Conservation (phyloP, 92 coral and sea anemone genomes). For the Zoanthus gigantus region DNA sequence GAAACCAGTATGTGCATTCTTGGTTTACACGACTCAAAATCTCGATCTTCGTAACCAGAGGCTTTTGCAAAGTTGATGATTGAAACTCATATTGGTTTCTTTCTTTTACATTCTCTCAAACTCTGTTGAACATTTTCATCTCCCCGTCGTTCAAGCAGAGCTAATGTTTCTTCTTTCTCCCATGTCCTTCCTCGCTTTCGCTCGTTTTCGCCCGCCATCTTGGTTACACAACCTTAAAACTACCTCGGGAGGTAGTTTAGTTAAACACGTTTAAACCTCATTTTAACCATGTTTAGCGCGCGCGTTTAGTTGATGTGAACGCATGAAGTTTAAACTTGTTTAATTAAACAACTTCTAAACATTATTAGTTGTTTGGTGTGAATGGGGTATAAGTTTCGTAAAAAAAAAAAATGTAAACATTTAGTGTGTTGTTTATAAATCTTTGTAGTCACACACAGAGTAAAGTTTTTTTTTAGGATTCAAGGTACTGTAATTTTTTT, state of each 20-base stretch:
- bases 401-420: too few species aligned
- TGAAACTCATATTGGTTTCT: constrained; percentile 10
- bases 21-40: not conserved
- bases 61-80: not conserved
- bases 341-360: constrained; percentile 53
- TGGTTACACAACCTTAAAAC: constrained; percentile 42
- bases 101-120: not conserved
- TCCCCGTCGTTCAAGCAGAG: constrained; percentile 42
- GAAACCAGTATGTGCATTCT: constrained; percentile 8
- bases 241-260: constrained; percentile 50
- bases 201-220: constrained; percentile 30
- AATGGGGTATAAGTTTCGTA: constrained; percentile 2
- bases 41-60: not conserved
- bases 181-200: constrained; percentile 48
- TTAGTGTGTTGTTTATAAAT: too few species aligned
- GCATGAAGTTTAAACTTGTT: constrained; percentile 30
- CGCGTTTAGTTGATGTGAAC: constrained; percentile 45
- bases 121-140: constrained; percentile 1
- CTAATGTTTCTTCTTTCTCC: constrained; percentile 46
- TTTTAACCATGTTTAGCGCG: constrained; percentile 42
- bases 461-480: too few species aligned
- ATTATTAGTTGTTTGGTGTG: constrained; percentile 55
- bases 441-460: too few species aligned
- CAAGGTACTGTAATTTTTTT: too few species aligned
- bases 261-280: constrained; percentile 15